Evolutionary conservation across 1,140 invertebrate genomes (phyloP), one percentile per base, ranked within the genome.

Genomic region (Drosophila chauvacae): DNA sequence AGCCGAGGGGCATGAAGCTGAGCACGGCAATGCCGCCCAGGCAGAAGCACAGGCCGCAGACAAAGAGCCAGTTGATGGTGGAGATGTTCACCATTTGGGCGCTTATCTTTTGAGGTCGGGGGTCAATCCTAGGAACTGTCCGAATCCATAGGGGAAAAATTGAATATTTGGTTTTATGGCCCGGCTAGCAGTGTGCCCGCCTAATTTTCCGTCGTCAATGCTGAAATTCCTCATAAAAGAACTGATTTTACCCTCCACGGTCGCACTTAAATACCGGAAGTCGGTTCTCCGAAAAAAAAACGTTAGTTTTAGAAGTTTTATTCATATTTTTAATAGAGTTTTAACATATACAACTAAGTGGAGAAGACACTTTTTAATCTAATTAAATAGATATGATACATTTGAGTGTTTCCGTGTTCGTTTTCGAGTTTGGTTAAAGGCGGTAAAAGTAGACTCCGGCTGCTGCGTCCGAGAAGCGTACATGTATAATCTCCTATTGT

Each of bases 61-160:
- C 85, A 47, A 92, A 92, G 4, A 92, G 33, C 91, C 91, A 92
- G 57, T 92, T 92, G 10, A 91, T 82, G 14, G 83, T 91, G 65
- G 90, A 85, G 72, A 92, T 79, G 53, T 48, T 83, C 23, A 81
- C 82, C 90, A 91, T 91, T 81, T 75, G 75, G 23, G 42, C 10
- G 58, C 42, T 63, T 35, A 35, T 59, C 37, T 10, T 50, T 16
- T 35, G 10, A 58, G 39, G 44, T 33, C 23, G 16, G 55, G 16
- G 55, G 23, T 50, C 5, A 33, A 68, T 41, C 16, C 23, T 18
- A 16, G 50, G 28, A 7, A 7, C 1, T 35, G 50, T 11, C n/a
- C 14, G 10, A 44, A 33, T 18, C 68, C 70, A 72, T 72, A 42
- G 14, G 50, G 20, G 14, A 59, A 58, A 50, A 35, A 23, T 14